Evolutionary conservation across 2,888 invertebrate genomes (phyloP), one percentile per base, ranked within the genome.

Genomic region (Leistus spinibarbis): DNA sequence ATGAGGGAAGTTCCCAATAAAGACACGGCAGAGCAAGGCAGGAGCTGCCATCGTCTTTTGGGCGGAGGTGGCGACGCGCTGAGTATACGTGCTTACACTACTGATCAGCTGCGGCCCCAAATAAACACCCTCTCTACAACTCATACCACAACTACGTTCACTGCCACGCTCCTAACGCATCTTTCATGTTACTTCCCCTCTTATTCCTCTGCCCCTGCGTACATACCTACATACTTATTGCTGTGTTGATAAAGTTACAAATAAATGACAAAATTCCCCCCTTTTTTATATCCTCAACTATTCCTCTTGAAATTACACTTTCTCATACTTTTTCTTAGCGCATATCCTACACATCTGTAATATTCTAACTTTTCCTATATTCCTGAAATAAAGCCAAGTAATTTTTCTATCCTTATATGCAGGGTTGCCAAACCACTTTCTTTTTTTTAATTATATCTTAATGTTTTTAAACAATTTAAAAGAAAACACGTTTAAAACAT

Each of bases 1-100:
- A 79, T 78, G 77, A 76, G 77, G 76, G 79, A 78, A 79, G 78
- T 80, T 80, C 78, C 78, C 79, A 80, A 80, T 80, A 80, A 80
- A 79, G 79, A 78, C 74, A 77, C 76, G 76, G 76, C 71, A 69
- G 75, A 76, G 69, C 74, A 73, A 53, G 76, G 77, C 76, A 77
- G 79, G 79, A 78, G 24, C 40, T 7, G 40, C 40, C 40, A 13
- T 40, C 40, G 40, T 40, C 40, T 7, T 40, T 7, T 40, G 40
- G 40, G 40, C 23, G 64, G 24, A 64, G 64, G 64, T 64, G 77
- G 80, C 79, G 78, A 78, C 79, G 78, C 76, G 76, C 72, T 73
- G 54, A 69, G 75, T 74, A 60, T 67, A 80, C 80, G 79, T 80
- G 80, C 79, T 23, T 78, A 74, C 78, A 80, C 79, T 80, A 71